Evolutionary conservation across 2,888 invertebrate genomes (phyloP).

Genomic region (Aspidapion aeneum): DNA sequence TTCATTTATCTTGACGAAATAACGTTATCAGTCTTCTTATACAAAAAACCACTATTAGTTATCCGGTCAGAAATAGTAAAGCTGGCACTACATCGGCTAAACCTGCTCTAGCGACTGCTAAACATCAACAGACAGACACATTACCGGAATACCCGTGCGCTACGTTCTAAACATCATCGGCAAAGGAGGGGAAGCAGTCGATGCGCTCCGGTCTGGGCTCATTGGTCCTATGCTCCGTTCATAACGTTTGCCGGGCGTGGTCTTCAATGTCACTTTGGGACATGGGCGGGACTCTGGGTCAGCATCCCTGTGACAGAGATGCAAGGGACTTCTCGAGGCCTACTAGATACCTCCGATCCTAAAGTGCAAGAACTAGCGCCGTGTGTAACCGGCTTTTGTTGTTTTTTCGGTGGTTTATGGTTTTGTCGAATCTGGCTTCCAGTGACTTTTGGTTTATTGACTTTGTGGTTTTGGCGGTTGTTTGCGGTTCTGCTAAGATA

Average conservation of each 20-base stretch:
- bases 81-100: too few species aligned
- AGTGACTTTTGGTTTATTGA: background rate
- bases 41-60: too few species aligned
- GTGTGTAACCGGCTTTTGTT: constrained; percentile 2
- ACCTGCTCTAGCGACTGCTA: too few species aligned
- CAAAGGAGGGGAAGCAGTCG: background rate
- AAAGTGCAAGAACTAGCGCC: constrained; percentile 27
- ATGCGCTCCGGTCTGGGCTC: constrained; percentile 31
- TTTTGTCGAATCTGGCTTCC: background rate
- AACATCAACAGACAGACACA: background rate
- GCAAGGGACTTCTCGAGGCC: constrained; percentile 33
- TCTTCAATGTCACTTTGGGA: constrained; percentile 23
- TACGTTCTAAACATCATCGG: background rate
- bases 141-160: background rate
- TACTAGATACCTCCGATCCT: constrained; percentile 42
- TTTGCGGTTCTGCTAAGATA: too few species aligned
- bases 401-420: constrained; percentile 4
- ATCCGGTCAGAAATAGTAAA: too few species aligned
- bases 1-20: too few species aligned
- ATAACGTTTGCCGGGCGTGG: constrained; percentile 33
- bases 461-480: background rate
- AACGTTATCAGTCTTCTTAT: too few species aligned
- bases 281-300: constrained; percentile 35
- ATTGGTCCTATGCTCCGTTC: constrained; percentile 32
- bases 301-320: constrained; percentile 44